Percentiles rank a stretch among this genome's conserved stretches.
Evolutionary conservation across 2,888 invertebrate genomes (phyloP).

Genomic region (Dynastes hyllus): DNA sequence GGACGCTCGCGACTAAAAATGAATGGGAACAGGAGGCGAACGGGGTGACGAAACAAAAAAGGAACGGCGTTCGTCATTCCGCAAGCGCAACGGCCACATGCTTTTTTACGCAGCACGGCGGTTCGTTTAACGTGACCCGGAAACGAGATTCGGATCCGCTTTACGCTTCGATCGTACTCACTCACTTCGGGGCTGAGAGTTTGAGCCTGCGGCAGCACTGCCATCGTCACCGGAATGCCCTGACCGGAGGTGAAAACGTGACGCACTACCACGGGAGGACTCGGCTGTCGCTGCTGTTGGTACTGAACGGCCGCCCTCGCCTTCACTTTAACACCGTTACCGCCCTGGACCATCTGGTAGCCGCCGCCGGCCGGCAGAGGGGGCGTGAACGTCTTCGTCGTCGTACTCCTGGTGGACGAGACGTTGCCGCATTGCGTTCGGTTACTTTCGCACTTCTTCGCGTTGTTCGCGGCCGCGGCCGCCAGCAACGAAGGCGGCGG

Average conservation of each 20-base stretch:
- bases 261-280: conserved; percentile 78
- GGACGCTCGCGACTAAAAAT: no score
- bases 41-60: no score
- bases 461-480: conserved; percentile 67
- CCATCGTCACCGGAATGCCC: conserved; percentile 75
- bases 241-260: conserved; percentile 76
- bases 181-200: conserved; percentile 70
- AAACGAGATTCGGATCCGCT: background rate
- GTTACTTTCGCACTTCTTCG: conserved; percentile 63
- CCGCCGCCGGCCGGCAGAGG: conserved; percentile 67
- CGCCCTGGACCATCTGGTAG: conserved; percentile 66
- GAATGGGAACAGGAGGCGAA: no score
- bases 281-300: conserved; percentile 75
- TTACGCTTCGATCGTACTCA: conserved; percentile 58
- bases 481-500: conserved; percentile 87
- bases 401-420: conserved; percentile 66
- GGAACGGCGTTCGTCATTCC: no score
- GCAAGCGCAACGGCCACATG: no score
- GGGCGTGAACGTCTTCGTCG: conserved; percentile 69
- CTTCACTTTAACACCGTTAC: conserved; percentile 70
- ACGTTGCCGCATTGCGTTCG: conserved; percentile 70
- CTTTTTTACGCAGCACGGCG: no score
- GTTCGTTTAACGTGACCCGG: background rate
- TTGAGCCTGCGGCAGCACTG: conserved; percentile 71
- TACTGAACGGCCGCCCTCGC: conserved; percentile 67